These are phyloP conservation scores for Drosophila obscura DNA, from an alignment of 1,140 invertebrate genomes.

Conservation along the genomic window DNA sequence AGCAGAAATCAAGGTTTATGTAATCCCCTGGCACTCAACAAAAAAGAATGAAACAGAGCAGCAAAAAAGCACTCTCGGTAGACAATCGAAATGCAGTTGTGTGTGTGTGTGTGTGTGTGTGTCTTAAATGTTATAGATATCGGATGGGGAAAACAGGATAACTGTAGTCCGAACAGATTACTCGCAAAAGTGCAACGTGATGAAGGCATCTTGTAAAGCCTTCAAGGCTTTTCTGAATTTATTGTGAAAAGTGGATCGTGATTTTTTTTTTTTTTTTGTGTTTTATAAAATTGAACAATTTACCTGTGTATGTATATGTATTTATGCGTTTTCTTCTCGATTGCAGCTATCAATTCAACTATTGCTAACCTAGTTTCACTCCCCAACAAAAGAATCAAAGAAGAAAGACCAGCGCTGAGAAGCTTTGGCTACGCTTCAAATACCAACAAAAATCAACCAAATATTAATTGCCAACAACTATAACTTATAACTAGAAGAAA, in stretches of 20 bases:
- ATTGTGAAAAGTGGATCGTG: no score
- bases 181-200: no score
- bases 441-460: slow-evolving; percentile 12
- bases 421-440: slow-evolving; percentile 27
- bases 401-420: slow-evolving; percentile 38
- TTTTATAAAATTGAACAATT: neutral
- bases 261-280: no score
- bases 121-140: no score
- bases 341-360: slow-evolving; percentile 67
- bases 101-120: no score
- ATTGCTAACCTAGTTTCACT: slow-evolving; percentile 76
- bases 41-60: slow-evolving; percentile 12
- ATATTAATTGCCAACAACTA: neutral
- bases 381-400: slow-evolving; percentile 53
- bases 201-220: no score
- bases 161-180: no score
- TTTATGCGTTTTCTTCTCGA: slow-evolving; percentile 8
- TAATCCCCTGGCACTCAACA: slow-evolving; percentile 33
- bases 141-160: no score
- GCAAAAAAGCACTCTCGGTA: slow-evolving; percentile 1
- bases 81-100: slow-evolving; percentile 3
- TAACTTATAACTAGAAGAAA: slow-evolving; percentile 4
- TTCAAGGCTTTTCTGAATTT: no score
- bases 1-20: slow-evolving; percentile 52
- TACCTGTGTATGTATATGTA: slow-evolving; percentile 13